Evolutionary conservation across 2,113 vertebrate genomes (phyloP), one percentile per base, ranked within the genome.

Genomic region (Erinaceus europaeus): DNA sequence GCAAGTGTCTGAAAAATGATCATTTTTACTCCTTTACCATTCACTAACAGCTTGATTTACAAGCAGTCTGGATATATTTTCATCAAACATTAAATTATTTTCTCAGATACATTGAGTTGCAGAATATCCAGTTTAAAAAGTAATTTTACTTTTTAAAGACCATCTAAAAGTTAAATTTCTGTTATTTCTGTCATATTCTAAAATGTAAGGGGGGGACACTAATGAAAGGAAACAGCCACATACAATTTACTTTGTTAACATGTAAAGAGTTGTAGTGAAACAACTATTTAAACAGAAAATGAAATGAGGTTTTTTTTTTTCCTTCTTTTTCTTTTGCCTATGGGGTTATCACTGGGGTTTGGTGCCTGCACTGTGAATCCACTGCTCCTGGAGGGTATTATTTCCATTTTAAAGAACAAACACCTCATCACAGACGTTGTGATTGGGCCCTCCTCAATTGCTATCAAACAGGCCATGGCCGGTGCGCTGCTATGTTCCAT

Each of bases 201-300:
- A 78, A 65, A 72, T 65, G 14, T 42, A 89, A n/a, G n/a, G 38
- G 8, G 73, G 18, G 64, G 68, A 64, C 5, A 64, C 4, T n/a
- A 34, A 50, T 14, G 52, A 59, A 90, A 69, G 20, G 29, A 85
- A 57, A 9, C 20, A 57, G 17, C 5, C 38, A 40, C 11, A 74
- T 44, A 27, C n/a, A 69, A 36, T 25, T 75, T 91, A 62, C 20
- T 69, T 91, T 68, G 46, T 65, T 78, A 67, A 92, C 17, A 64
- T 52, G 53, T 38, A 64, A 84, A 91, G 14, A 38, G 12, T 89
- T 44, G n/a, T 20, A 1, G 81, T 42, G 46, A 61, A 50, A 77
- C n/a, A 67, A 48, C 62, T 86, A 73, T 42, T 74, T 74, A 57
- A 90, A 78, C 17, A 10, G 44, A 68, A 46, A 80, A 61, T 2